These are phyloP conservation scores for Apodemus agrarius DNA, from an alignment of 2,797 vertebrate species.

Conservation along the genomic window DNA sequence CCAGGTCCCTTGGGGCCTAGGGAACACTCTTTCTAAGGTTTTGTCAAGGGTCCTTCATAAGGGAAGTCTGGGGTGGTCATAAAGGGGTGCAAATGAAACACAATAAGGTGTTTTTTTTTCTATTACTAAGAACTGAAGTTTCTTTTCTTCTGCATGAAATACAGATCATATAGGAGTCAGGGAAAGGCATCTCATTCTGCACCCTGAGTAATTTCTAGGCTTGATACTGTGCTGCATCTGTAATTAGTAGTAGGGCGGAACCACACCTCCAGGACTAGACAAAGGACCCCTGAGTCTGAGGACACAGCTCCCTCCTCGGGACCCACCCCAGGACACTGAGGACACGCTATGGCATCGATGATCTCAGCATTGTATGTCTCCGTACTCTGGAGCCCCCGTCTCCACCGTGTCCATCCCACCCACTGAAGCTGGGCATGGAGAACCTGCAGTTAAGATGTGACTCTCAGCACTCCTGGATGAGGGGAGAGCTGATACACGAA, in stretches of 20 bases:
- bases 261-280: not conserved
- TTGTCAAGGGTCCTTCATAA: not conserved
- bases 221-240: not conserved
- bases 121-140: not conserved
- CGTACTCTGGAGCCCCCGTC: accelerated
- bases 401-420: not conserved
- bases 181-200: not conserved
- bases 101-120: not conserved
- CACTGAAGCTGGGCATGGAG: too few species aligned
- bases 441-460: accelerated
- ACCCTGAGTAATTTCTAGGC: not conserved
- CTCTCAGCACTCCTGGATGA: not conserved
- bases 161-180: not conserved
- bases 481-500: accelerated
- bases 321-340: not conserved
- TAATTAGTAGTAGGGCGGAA: not conserved
- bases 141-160: not conserved
- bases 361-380: not conserved
- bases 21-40: not conserved
- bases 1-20: not conserved
- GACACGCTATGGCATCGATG: too few species aligned
- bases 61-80: not conserved
- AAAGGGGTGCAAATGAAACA: not conserved
- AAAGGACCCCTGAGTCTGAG: not conserved
- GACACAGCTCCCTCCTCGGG: not conserved